A percentile compares a stretch with the other conserved stretches of the same genome.
Conservation (phyloP, 2,113 vertebrate genomes). For the Mormoops blainvillei region DNA sequence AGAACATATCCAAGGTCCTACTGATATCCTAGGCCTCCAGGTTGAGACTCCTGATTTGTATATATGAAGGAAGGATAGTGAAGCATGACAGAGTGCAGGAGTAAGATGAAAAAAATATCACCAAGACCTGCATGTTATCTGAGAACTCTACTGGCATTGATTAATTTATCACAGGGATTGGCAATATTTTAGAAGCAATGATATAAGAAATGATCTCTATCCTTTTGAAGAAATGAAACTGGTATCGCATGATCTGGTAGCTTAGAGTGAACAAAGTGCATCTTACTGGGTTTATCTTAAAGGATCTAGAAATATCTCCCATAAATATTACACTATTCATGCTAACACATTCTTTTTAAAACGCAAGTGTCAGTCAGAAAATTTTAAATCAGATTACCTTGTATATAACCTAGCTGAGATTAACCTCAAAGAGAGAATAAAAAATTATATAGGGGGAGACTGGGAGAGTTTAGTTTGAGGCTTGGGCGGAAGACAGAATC, state of each 20-base stretch:
- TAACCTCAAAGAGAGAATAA: conserved; percentile 35
- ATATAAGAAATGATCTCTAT: not conserved
- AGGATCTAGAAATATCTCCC: conserved; percentile 7
- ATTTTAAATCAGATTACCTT: conserved; percentile 48
- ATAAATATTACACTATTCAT: conserved; percentile 48
- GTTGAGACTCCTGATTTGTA: conserved; percentile 8
- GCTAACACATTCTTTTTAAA: conserved; percentile 50
- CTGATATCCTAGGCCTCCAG: not conserved
- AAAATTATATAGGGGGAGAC: not conserved
- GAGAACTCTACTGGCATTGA: conserved; percentile 2
- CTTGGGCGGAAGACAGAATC: not conserved
- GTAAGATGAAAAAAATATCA: not conserved
- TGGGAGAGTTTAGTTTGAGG: not conserved
- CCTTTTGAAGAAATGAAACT: conserved; percentile 19
- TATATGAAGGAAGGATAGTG: not conserved
- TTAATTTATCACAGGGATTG: conserved; percentile 17
- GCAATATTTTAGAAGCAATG: not conserved
- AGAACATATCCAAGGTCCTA: not conserved
- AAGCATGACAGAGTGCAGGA: not conserved
- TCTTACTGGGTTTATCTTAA: not conserved
- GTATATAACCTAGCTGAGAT: conserved; percentile 43
- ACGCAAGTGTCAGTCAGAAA: conserved; percentile 37
- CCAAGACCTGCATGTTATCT: not conserved
- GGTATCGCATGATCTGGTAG: not conserved
- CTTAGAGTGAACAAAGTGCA: not conserved